Evolutionary conservation across 2,113 vertebrate species (phyloP).

Genomic region (Morphnarchus princeps): DNA sequence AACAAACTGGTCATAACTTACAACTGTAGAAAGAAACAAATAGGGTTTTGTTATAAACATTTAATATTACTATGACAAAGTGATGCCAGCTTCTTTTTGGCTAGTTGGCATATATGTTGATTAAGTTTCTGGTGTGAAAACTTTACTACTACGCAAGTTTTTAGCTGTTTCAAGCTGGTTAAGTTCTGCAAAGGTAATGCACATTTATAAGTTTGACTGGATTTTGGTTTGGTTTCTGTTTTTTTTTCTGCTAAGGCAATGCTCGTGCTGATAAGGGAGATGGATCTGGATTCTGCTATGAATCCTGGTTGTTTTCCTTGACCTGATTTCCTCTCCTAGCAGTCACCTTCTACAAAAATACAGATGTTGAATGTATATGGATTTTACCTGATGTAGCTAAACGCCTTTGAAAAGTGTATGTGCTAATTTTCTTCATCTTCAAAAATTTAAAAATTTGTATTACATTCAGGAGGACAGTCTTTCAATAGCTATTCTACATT

Average conservation of each 20-base stretch:
- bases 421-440: background rate
- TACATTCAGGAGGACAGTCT: fast-evolving
- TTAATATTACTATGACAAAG: background rate
- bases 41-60: background rate
- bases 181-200: background rate
- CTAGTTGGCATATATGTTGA: background rate
- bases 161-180: background rate
- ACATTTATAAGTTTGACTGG: background rate
- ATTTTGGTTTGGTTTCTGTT: background rate
- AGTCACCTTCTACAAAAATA: background rate
- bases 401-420: background rate
- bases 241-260: background rate
- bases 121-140: background rate
- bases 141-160: background rate
- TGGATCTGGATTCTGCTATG: background rate
- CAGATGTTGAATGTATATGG: background rate
- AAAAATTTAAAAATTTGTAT: background rate
- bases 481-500: background rate
- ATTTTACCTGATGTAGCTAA: background rate
- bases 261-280: background rate
- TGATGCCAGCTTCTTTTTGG: background rate
- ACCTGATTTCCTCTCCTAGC: background rate
- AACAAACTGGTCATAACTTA: background rate
- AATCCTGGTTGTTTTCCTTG: background rate
- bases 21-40: background rate